These are phyloP conservation scores for Xyrauchen texanus DNA, from an alignment of 2,113 vertebrate species.

Conservation along the genomic window DNA sequence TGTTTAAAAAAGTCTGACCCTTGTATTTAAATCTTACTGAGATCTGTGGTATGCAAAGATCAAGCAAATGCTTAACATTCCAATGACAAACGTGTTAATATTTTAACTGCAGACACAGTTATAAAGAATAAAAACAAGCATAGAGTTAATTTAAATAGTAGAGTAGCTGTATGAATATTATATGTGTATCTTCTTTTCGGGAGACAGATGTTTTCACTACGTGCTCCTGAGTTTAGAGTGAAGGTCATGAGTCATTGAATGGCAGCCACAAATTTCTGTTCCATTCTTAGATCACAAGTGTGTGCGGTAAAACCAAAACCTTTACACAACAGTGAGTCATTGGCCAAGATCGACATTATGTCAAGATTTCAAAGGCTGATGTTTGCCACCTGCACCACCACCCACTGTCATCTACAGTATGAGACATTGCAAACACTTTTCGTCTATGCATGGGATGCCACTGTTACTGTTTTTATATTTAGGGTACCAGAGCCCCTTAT, in stretches of 20 bases:
- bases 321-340: conserved; percentile 26
- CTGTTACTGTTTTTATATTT: too few relatives aligned
- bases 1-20: too few relatives aligned
- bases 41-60: too few relatives aligned
- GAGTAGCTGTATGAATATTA: too few relatives aligned
- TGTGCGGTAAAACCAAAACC: conserved; percentile 30
- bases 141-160: not conserved
- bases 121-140: too few relatives aligned
- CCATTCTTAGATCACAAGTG: conserved; percentile 11
- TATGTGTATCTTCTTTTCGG: not conserved
- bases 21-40: too few relatives aligned
- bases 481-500: too few relatives aligned
- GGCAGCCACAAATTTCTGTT: not conserved
- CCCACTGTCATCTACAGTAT: conserved; percentile 4
- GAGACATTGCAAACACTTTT: not conserved
- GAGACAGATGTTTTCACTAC: not conserved
- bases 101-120: not conserved
- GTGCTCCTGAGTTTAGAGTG: not conserved
- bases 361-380: not conserved
- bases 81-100: not conserved
- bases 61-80: not conserved
- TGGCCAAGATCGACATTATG: not conserved
- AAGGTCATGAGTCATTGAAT: conserved; percentile 14
- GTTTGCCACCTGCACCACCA: not conserved
- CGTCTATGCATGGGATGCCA: not conserved